A percentile compares a stretch with the other conserved stretches of the same genome.
These are phyloP conservation scores for Parochlus steinenii DNA, from an alignment of 2,888 invertebrate species.

Conservation along the genomic window DNA sequence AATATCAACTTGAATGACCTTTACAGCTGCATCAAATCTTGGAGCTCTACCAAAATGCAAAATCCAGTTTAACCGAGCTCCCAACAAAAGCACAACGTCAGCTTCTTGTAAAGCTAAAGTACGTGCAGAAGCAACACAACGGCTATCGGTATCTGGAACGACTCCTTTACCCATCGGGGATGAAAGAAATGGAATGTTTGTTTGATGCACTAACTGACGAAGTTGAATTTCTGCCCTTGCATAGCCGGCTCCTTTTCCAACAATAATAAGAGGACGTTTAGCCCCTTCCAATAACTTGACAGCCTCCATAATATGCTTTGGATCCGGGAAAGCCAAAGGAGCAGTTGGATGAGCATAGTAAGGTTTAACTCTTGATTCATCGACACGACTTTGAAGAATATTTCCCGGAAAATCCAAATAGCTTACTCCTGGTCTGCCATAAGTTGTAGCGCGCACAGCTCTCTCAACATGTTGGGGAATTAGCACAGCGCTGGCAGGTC, in stretches of 20 bases:
- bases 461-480: conserved; percentile 86
- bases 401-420: conserved; percentile 91
- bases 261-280: conserved; percentile 68
- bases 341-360: conserved; percentile 32
- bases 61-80: conserved; percentile 95
- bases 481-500: conserved; percentile 64
- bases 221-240: conserved; percentile 57
- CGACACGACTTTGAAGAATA: conserved; percentile 39
- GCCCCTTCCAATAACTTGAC: conserved; percentile 51
- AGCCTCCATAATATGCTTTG: conserved; percentile 48
- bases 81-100: conserved; percentile 74
- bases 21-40: conserved; percentile 63
- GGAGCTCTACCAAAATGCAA: conserved; percentile 88
- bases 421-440: conserved; percentile 77
- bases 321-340: conserved; percentile 55
- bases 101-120: conserved; percentile 73
- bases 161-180: conserved; percentile 92
- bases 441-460: conserved; percentile 66
- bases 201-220: conserved; percentile 47
- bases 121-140: conserved; percentile 74
- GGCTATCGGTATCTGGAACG: conserved; percentile 46
- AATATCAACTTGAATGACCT: conserved; percentile 83
- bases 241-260: conserved; percentile 85
- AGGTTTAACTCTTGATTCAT: conserved; percentile 25
- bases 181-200: conserved; percentile 75